These are phyloP conservation scores for Caenorhabditis remanei DNA, from an alignment of 1,140 invertebrate species.

Conservation along the genomic window DNA sequence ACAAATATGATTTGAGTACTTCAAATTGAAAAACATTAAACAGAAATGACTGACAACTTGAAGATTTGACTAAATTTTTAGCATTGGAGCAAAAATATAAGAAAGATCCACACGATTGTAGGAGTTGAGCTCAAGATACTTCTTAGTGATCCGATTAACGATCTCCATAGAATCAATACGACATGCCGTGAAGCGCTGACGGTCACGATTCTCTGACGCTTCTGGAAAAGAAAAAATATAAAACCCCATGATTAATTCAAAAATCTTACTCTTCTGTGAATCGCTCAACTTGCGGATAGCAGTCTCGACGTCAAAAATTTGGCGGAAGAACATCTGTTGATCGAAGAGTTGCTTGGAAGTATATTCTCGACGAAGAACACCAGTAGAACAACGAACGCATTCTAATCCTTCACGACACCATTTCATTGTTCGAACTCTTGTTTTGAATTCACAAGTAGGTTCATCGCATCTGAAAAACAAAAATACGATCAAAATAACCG, in stretches of 20 bases:
- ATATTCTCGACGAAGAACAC: conserved; percentile 57
- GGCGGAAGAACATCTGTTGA: conserved; percentile 63
- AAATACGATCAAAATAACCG: background rate
- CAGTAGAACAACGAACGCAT: conserved; percentile 57
- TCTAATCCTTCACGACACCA: conserved; percentile 63
- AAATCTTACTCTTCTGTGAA: conserved; percentile 59
- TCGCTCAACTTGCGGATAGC: conserved; percentile 53
- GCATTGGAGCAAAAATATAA: conserved; percentile 60
- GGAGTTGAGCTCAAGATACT: conserved; percentile 48
- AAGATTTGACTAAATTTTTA: background rate
- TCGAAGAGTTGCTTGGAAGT: conserved; percentile 63
- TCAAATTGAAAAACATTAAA: background rate
- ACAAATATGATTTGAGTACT: conserved; percentile 24
- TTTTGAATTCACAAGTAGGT: conserved; percentile 61
- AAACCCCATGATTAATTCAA: background rate
- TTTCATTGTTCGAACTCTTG: conserved; percentile 39
- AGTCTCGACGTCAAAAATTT: conserved; percentile 56
- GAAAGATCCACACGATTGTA: conserved; percentile 61
- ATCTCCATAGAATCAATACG: conserved; percentile 33
- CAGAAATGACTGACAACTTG: background rate
- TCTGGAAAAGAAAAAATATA: background rate
- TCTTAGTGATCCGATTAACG: background rate
- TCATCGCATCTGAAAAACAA: conserved; percentile 64
- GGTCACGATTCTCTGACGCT: background rate
- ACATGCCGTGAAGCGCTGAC: background rate